Conservation (phyloP, 2,113 vertebrate genomes). For the Psettodes erumei region DNA sequence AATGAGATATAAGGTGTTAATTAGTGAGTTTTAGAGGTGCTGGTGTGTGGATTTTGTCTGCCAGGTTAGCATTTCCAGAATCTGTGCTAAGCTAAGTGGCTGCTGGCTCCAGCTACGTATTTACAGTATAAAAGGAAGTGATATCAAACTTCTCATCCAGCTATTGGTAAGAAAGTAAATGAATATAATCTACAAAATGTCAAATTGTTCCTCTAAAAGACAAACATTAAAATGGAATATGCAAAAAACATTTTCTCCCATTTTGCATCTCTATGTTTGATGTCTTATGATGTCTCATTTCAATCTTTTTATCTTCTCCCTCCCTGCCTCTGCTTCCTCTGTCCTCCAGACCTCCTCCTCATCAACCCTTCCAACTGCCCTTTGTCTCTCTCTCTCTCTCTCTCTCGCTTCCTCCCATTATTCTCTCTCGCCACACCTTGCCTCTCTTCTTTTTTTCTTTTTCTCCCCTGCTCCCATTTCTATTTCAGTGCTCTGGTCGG, state of each 20-base stretch:
- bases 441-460: slow-evolving; percentile 32
- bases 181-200: background rate
- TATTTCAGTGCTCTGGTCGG: slow-evolving; percentile 76
- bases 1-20: background rate
- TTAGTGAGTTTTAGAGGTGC: background rate
- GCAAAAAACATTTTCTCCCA: background rate
- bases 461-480: slow-evolving; percentile 75
- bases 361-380: slow-evolving; percentile 44
- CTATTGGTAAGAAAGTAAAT: background rate
- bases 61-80: background rate
- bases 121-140: background rate
- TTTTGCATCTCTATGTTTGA: background rate
- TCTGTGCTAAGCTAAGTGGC: background rate
- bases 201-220: background rate
- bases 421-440: slow-evolving; percentile 49
- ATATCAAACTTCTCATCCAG: background rate
- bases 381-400: slow-evolving; percentile 33
- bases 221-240: background rate
- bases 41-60: background rate
- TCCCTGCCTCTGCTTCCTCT: background rate
- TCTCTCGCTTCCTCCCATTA: slow-evolving; percentile 17
- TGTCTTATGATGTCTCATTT: background rate
- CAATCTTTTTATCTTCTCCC: background rate
- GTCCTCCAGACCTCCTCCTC: slow-evolving; percentile 23
- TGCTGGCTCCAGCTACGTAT: background rate